Evolutionary conservation across 2,113 vertebrate genomes (phyloP).

Genomic region (Glareola pratincola): DNA sequence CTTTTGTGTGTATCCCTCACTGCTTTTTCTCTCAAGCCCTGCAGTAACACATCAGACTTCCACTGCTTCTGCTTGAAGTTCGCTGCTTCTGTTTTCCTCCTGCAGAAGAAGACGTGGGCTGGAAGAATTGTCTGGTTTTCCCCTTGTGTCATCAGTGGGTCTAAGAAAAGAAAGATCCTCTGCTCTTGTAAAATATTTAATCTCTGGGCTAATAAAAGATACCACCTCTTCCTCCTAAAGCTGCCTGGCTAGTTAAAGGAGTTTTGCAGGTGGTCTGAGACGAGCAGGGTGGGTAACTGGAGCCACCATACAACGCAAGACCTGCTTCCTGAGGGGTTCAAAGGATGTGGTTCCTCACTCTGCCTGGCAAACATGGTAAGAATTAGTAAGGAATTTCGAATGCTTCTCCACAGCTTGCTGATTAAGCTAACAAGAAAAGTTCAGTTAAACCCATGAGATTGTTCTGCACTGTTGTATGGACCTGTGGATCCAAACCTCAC

Average conservation of each 20-base stretch:
- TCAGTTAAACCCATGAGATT: background rate
- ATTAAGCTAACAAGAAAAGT: background rate
- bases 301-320: background rate
- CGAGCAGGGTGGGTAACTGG: background rate
- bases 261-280: background rate
- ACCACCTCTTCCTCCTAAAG: background rate
- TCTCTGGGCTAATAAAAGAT: background rate
- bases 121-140: background rate
- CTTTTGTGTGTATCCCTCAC: background rate
- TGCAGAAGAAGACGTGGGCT: background rate
- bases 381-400: background rate
- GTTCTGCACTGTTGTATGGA: background rate
- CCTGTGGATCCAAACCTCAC: background rate
- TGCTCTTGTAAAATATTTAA: background rate
- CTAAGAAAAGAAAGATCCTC: constrained; percentile 18
- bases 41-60: background rate
- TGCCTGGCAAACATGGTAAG: background rate
- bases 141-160: background rate
- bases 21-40: background rate
- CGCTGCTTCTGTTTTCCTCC: background rate
- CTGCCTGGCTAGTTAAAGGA: background rate
- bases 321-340: background rate
- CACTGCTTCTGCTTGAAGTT: background rate
- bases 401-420: background rate
- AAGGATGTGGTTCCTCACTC: background rate